Evolutionary conservation across 1,140 invertebrate genomes (phyloP).

Genomic region (Drosophila lini): DNA sequence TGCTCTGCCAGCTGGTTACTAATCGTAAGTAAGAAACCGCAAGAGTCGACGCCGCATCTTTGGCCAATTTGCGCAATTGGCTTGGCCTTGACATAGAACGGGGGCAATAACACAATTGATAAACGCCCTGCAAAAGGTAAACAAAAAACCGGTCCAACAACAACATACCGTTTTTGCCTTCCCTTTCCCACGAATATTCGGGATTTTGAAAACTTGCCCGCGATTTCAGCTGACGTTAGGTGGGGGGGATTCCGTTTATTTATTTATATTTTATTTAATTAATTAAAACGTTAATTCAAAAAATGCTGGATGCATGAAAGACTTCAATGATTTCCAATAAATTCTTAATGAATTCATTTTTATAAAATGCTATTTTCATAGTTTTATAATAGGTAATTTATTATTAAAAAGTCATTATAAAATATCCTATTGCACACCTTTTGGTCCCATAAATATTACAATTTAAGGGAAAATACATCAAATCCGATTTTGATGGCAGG

Average conservation of each 20-base stretch:
- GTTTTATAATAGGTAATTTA: no score
- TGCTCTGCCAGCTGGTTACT: background rate
- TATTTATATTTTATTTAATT: background rate
- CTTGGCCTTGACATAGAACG: conserved; percentile 30
- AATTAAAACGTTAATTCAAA: background rate
- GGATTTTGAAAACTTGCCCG: conserved; percentile 2
- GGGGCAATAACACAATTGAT: conserved; percentile 15
- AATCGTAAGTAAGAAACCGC: conserved; percentile 20
- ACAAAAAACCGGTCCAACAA: conserved; percentile 19
- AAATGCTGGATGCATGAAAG: no score
- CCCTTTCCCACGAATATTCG: background rate
- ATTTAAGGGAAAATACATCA: background rate
- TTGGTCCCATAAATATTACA: background rate
- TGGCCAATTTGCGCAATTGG: conserved; percentile 23
- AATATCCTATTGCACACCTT: no score
- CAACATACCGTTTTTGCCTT: background rate
- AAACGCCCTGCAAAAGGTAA: conserved; percentile 5
- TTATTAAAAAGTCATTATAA: no score
- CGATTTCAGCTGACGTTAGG: background rate
- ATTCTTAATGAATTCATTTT: no score
- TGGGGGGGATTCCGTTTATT: no score
- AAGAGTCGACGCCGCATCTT: conserved; percentile 2
- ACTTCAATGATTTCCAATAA: no score
- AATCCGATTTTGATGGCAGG: background rate
- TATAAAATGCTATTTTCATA: no score